Base-by-base conservation (phyloP, 2,113 vertebrate species). In the Mesitornis unicolor region DNA sequence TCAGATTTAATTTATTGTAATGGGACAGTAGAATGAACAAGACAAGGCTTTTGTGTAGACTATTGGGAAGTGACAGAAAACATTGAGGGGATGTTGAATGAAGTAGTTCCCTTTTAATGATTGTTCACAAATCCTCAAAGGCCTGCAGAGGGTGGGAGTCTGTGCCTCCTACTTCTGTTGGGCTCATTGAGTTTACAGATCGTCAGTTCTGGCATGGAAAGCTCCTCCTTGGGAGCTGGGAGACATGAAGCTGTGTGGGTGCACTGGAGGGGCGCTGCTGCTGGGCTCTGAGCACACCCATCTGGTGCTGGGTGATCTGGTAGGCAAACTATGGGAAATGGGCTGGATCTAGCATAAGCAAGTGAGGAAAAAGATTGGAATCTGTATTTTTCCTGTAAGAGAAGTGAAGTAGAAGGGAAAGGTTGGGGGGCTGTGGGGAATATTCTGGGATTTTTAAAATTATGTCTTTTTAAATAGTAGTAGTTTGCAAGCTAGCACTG, bases 121-220 rank as follows among this genome's bases (percentile, higher is more conserved):
- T 51, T 51, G 47, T 45, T 48, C 45, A 20, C 16, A n/a, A 31
- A 57, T 43, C 24, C 59, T 68, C 33, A 31, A 9, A 68, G 35
- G 13, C 12, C 18, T 24, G 6, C 60, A 25, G 42, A 53, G n/a
- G 31, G 7, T 57, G 42, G 24, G 51, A 61, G 8, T 47, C 45
- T 74, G n/a, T 3, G 20, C 10, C 31, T 59, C 6, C 1, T 29
- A 0, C 40, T 81, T 87, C 25, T 28, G 0, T 28, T 1, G 8
- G 26, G 14, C 25, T 75, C 19, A n/a, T 15, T 25, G 25, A 67
- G 38, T 90, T 69, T 40, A 24, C 14, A 42, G 67, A 16, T 71
- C 0, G 0, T 73, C 24, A 25, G 13, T 45, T 81, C 56, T 85
- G 1, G 0, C 19, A 7, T 7, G 6, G n/a, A 33, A 69, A 20